Evolutionary conservation across 2,888 invertebrate genomes (phyloP), one percentile per base, ranked within the genome.

Genomic region (Leptinotarsa juncta): DNA sequence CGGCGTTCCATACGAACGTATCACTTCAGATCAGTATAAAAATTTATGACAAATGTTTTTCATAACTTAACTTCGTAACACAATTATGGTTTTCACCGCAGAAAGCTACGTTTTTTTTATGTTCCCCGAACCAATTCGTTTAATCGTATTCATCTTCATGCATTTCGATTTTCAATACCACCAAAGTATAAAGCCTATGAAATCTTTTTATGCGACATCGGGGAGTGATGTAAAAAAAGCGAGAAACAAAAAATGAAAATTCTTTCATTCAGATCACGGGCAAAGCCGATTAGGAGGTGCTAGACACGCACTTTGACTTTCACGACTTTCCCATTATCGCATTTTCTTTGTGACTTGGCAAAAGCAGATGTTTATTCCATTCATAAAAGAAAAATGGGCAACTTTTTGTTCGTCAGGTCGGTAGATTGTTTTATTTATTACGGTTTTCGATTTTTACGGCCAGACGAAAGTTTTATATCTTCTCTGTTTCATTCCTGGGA

Each of bases 341-440:
- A 42, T 62, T 62, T 62, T 62, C 62, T 62, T 42, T 32, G 62
- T 62, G 62, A 62, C 42, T n/a, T 12, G 32, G 62, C 32, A n/a
- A 62, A 62, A 42, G 62, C 62, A 62, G 62, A 62, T 62, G 62
- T 62, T 62, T 62, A 62, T 26, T 42, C 42, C 62, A 62, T 62
- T 62, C 62, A 62, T 62, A 62, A 62, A 60, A 62, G 4, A 3
- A 62, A 62, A 18, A n/a, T 32, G 42, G 15, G n/a, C n/a, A 18
- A 62, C 32, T 62, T 62, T 62, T 62, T 62, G 62, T 42, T 26
- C 32, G 32, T 62, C 16, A 3, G 15, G 26, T 7, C 7, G n/a
- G 42, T 18, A 15, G 26, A 51, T 51, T 42, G 42, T 42, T 42
- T 32, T 62, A 26, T 62, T 32, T 16, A n/a, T 32, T 42, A n/a